Conservation (phyloP, 2,113 vertebrate species). For the Sphaerodactylus townsendi region DNA sequence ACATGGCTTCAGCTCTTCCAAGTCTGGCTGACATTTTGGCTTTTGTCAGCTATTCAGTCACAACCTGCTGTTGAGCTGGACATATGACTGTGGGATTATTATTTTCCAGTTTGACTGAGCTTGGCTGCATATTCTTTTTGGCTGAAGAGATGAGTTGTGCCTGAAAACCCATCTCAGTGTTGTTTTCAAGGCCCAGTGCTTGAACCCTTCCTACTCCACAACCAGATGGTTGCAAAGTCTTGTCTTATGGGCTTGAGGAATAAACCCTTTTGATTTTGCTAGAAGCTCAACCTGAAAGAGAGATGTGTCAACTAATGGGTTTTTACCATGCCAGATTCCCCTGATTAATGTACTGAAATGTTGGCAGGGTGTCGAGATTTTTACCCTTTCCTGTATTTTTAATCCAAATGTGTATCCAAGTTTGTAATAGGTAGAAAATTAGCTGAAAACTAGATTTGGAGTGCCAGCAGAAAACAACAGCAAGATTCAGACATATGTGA, state of each 20-base stretch:
- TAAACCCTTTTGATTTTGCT: neutral
- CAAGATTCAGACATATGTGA: neutral
- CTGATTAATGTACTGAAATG: neutral
- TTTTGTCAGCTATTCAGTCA: neutral
- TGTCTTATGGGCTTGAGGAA: neutral
- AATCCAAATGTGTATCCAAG: neutral
- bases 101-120: neutral
- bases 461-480: neutral
- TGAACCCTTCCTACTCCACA: neutral
- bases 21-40: conserved; percentile 9
- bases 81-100: neutral
- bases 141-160: neutral
- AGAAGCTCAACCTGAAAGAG: conserved; percentile 3
- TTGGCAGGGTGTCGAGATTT: neutral
- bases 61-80: neutral
- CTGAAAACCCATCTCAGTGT: neutral
- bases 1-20: neutral
- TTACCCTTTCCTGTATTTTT: neutral
- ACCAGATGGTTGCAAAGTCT: neutral
- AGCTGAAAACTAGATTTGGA: neutral
- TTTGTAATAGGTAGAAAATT: neutral
- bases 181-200: neutral
- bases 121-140: neutral
- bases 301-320: neutral
- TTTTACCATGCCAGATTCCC: neutral